Evolutionary conservation across 2,888 invertebrate species (phyloP), one percentile per base, ranked within the genome.

Genomic region (Coelinius sp.): DNA sequence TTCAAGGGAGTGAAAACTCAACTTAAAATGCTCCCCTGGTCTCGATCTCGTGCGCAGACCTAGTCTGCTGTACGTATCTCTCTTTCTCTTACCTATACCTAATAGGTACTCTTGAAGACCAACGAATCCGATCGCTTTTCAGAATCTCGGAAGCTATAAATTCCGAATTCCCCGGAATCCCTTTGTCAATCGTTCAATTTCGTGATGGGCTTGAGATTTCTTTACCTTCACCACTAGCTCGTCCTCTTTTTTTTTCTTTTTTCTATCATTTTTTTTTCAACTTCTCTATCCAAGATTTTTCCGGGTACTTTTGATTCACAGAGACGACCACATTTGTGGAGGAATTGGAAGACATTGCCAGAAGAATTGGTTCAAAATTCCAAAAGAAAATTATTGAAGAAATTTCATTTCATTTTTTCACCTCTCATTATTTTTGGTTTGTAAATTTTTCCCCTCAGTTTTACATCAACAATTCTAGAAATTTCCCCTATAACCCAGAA

Each of bases 151-250:
- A 25, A 49, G 52, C 64, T 64, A 64, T 70, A 53, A 49, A 70
- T 64, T 70, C 41, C 41, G 17, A 65, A 63, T 63, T 64, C 70
- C 25, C 20, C 22, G 64, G 67, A 67, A 70, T 70, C 64, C 53
- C 53, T 70, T 70, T 70, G 70, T 70, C 70, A 70, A 64, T 70
- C 49, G 53, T 70, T 53, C 49, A 52, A 70, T 65, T 53, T 44
- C 52, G 25, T 24, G 41, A 63, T 63, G 63, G 63, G 63, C 63
- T 24, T 41, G 63, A 63, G 63, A 63, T 63, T 63, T 63, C 41
- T 41, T 41, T 24, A 38, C 41, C 41, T 63, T 63, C 8, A 41
- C 38, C 63, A 25, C 38, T 14, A 53, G n/a, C 22, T 2, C 25
- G 12, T 38, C 12, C 38, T n/a, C 27, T 27, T 41, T 41, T 17